Evolutionary conservation across 2,797 vertebrate genomes (phyloP), one percentile per base, ranked within the genome.

Genomic region (Hirundo rustica): DNA sequence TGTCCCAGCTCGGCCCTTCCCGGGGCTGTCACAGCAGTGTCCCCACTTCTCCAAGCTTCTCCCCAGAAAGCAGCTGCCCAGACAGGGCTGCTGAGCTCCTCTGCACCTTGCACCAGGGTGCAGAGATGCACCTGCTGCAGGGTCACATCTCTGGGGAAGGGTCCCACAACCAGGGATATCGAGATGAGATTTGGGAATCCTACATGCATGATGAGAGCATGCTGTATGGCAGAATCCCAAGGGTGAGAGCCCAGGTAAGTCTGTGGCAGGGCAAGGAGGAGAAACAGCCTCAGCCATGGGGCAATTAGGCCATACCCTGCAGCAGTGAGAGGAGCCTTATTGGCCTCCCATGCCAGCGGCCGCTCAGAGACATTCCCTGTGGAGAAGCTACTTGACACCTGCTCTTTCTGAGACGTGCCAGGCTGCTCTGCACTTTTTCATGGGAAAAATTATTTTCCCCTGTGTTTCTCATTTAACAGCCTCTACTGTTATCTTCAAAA

Each of bases 281-380:
- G 36, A 47, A 55, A 11, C 11, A 67, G 54, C 45, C 19, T 44
- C 30, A 30, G 9, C 65, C 38, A 1, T 1, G 25, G 66, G 60
- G 23, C 0, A 0, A 7, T 25, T 25, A 36, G 29, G 42, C 16
- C 1, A 0, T 30, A 34, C 10, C 13, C 34, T 2, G 9, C 29
- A 20, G 30, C 0, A 1, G 3, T 11, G 23, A 86, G 38, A 62
- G 4, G 23, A 15, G 4, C 7, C 4, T 7, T 2, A 15, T 2
- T 53, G 57, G 25, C 27, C 16, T 22, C 34, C 44, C 32, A 29
- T 1, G 8, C 30, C 21, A 14, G 18, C 4, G 26, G 55, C 65
- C 64, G 36, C 45, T 30, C n/a, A 67, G 40, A 47, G n/a, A 70
- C 13, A 6, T 61, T 51, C 26, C 45, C n/a, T 47, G n/a, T 0